A percentile compares a stretch with the other conserved stretches of the same genome.
Evolutionary conservation across 2,888 invertebrate genomes (phyloP).

Genomic region (Drosophila melanosoma): DNA sequence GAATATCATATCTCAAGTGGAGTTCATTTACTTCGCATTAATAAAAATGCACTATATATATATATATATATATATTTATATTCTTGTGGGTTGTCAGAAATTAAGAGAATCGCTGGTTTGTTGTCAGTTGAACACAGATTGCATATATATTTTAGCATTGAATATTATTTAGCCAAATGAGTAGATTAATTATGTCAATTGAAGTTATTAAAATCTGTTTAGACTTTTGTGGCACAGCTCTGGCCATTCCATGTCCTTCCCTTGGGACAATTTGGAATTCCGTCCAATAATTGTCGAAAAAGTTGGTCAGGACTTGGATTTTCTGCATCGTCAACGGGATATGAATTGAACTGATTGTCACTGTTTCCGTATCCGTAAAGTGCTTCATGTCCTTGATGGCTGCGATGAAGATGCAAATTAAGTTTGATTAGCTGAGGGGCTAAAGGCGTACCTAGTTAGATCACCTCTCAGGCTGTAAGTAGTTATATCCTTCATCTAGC

Average conservation of each 20-base stretch:
- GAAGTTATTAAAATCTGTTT: slow-evolving; percentile 1
- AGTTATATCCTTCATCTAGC: slow-evolving; percentile 15
- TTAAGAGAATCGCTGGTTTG: not conserved
- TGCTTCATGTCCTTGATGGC: not conserved
- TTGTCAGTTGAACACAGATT: not conserved
- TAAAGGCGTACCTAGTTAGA: not conserved
- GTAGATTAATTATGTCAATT: not conserved
- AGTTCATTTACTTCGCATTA: not conserved
- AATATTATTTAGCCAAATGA: not conserved
- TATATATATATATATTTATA: no score
- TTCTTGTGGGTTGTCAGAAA: not conserved
- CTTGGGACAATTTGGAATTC: slow-evolving; percentile 12
- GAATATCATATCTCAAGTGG: not conserved
- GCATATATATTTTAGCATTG: not conserved
- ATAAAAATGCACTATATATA: no score
- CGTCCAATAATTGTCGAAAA: no score
- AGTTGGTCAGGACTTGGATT: no score
- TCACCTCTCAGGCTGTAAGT: slow-evolving; percentile 29
- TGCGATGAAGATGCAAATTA: slow-evolving; percentile 5
- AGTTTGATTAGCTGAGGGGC: not conserved
- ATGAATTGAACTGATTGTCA: not conserved
- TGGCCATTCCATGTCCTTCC: slow-evolving; percentile 42
- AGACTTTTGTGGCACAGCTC: slow-evolving; percentile 59
- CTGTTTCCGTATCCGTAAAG: slow-evolving; percentile 3
- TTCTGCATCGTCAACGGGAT: not conserved